Percentiles rank a stretch among this genome's conserved stretches.
Evolutionary conservation across 1,140 invertebrate species (phyloP).

Genomic region (Atta texana): DNA sequence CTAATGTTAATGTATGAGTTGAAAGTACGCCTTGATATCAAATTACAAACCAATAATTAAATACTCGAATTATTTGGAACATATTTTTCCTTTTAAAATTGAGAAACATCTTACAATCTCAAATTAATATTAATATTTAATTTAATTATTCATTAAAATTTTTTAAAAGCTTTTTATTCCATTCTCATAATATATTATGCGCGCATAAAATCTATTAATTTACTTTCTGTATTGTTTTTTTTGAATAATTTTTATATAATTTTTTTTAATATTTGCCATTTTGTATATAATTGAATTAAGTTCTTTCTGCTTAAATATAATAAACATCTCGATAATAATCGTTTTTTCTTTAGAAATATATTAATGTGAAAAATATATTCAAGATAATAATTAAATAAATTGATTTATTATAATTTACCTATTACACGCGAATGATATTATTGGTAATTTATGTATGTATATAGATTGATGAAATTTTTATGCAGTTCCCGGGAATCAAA

Average conservation of each 20-base stretch:
- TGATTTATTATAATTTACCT: constrained; percentile 40
- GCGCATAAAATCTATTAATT: constrained; percentile 9
- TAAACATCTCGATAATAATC: neutral
- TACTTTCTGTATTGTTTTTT: neutral
- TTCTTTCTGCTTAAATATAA: neutral
- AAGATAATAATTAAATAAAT: neutral
- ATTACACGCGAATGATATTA: neutral
- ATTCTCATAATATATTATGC: neutral
- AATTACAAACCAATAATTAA: too few species aligned
- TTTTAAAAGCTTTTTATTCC: neutral
- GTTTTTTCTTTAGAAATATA: neutral
- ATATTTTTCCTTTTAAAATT: neutral
- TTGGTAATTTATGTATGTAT: constrained; percentile 33
- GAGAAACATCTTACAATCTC: neutral
- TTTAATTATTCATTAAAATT: neutral
- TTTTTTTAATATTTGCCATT: neutral
- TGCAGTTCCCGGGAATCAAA: constrained; percentile 41
- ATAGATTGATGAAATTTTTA: constrained; percentile 42
- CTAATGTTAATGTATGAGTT: too few species aligned
- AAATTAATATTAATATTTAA: constrained; percentile 8
- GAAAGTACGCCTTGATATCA: too few species aligned
- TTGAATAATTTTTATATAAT: neutral
- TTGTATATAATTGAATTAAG: neutral
- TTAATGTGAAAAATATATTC: neutral
- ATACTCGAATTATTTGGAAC: neutral